Evolutionary conservation across 2,888 invertebrate species (phyloP).

Genomic region (Shargacucullia verbasci): DNA sequence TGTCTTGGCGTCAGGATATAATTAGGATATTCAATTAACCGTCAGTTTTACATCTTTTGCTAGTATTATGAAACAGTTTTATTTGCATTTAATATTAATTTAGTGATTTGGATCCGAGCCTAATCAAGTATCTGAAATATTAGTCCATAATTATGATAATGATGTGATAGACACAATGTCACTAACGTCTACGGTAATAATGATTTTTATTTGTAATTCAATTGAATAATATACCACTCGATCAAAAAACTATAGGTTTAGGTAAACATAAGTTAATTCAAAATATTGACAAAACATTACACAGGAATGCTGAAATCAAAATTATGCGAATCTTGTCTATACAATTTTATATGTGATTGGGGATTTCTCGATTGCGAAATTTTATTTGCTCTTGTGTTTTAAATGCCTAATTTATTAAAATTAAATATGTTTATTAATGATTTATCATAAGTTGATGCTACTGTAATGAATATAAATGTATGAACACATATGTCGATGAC

Average conservation of each 20-base stretch:
- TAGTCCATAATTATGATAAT: slow-evolving; percentile 64
- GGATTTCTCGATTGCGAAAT: too few relatives aligned
- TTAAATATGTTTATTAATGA: slow-evolving; percentile 21
- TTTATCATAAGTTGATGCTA: slow-evolving; percentile 33
- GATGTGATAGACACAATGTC: slow-evolving; percentile 69
- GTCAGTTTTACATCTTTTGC: slow-evolving; percentile 60
- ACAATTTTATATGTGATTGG: too few relatives aligned
- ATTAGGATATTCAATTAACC: slow-evolving; percentile 5
- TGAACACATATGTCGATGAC: too few relatives aligned
- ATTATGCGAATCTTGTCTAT: slow-evolving; percentile 45
- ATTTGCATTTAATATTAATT: slow-evolving; percentile 80
- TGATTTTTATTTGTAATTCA: slow-evolving; percentile 48
- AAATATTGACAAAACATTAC: slow-evolving; percentile 25
- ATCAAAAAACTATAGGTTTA: slow-evolving; percentile 51
- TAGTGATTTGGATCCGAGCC: slow-evolving; percentile 76
- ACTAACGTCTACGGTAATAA: slow-evolving; percentile 51
- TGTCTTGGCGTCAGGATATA: slow-evolving; percentile 5
- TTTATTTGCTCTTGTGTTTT: slow-evolving; percentile 29
- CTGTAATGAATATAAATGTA: slow-evolving; percentile 34
- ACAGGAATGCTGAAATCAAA: slow-evolving; percentile 41
- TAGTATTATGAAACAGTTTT: slow-evolving; percentile 62
- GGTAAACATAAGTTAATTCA: slow-evolving; percentile 15
- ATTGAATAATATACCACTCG: slow-evolving; percentile 41
- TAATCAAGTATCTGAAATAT: slow-evolving; percentile 70
- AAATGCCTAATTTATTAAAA: slow-evolving; percentile 37